A percentile compares a stretch with the other conserved stretches of the same genome.
phyloP scores from a whole-genome alignment of 2,888 invertebrate species.

The Apamea monoglypha region DNA sequence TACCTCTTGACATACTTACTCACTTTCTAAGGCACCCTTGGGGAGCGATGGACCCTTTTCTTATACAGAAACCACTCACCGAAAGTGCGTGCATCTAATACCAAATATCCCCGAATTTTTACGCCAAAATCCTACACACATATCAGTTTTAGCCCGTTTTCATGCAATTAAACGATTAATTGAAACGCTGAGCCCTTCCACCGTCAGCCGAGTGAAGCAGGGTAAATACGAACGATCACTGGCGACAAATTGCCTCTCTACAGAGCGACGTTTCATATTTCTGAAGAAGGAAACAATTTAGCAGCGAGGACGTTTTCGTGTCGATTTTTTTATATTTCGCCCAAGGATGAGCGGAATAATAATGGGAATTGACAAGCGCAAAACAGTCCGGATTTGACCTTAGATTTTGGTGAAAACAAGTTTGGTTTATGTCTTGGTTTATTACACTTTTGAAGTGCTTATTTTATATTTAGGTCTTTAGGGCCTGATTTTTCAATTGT shows the following conservation, averaged over 20 bases:
- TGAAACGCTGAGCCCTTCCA: conserved; percentile 55
- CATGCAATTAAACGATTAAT: conserved; percentile 69
- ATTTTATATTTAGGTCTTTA: not conserved
- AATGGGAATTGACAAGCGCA: conserved; percentile 57
- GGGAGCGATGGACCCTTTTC: conserved; percentile 48
- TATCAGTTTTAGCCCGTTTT: conserved; percentile 44
- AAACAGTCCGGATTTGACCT: conserved; percentile 30
- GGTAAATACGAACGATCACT: conserved; percentile 66
- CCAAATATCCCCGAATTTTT: not conserved
- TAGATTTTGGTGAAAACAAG: conserved; percentile 27
- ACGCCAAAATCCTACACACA: not conserved
- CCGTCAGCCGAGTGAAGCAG: conserved; percentile 44
- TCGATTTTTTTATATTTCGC: conserved; percentile 59
- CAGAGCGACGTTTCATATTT: conserved; percentile 69
- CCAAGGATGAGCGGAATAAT: conserved; percentile 57
- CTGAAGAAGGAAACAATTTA: conserved; percentile 73
- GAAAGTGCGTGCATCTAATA: conserved; percentile 42
- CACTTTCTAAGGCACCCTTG: conserved; percentile 35
- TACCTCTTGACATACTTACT: conserved; percentile 46
- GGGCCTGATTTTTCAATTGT: no score
- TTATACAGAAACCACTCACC: conserved; percentile 32
- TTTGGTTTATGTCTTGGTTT: conserved; percentile 21
- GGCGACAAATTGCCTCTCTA: conserved; percentile 75
- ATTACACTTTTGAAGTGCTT: not conserved
- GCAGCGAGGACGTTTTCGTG: conserved; percentile 60